Conservation (phyloP, 2,888 invertebrate genomes). For the Cephus pulcher region DNA sequence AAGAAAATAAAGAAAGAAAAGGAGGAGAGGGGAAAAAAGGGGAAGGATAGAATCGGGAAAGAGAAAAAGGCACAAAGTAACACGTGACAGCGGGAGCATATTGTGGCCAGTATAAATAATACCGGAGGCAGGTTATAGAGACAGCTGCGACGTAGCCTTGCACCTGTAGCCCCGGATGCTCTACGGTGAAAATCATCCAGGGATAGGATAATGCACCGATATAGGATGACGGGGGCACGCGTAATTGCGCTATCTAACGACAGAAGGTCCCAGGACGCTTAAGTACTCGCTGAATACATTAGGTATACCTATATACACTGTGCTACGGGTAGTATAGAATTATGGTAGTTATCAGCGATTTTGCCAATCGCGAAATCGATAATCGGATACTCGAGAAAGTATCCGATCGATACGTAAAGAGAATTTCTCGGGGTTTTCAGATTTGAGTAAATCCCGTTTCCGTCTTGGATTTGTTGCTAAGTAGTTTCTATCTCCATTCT, state of each 20-base stretch:
- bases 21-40: not conserved
- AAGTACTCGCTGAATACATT: not conserved
- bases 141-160: slow-evolving; percentile 42
- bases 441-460: not conserved
- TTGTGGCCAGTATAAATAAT: slow-evolving; percentile 49
- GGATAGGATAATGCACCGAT: not conserved
- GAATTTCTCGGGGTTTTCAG: not conserved
- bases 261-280: not conserved
- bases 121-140: slow-evolving; percentile 31
- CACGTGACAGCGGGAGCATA: slow-evolving; percentile 33
- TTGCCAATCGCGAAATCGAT: not conserved
- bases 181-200: not conserved
- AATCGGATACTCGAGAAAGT: not conserved
- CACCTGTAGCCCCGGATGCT: slow-evolving; percentile 25
- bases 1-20: not conserved
- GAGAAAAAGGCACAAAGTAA: slow-evolving; percentile 27
- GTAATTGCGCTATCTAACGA: not conserved
- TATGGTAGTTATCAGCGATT: not conserved
- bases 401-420: not conserved
- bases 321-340: not conserved
- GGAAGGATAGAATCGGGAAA: not conserved
- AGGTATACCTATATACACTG: not conserved
- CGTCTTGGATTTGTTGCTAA: not conserved
- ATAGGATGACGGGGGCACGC: not conserved
- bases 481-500: slow-evolving; percentile 10